Conservation (phyloP, 2,797 vertebrate genomes). For the Molossus molossus region DNA sequence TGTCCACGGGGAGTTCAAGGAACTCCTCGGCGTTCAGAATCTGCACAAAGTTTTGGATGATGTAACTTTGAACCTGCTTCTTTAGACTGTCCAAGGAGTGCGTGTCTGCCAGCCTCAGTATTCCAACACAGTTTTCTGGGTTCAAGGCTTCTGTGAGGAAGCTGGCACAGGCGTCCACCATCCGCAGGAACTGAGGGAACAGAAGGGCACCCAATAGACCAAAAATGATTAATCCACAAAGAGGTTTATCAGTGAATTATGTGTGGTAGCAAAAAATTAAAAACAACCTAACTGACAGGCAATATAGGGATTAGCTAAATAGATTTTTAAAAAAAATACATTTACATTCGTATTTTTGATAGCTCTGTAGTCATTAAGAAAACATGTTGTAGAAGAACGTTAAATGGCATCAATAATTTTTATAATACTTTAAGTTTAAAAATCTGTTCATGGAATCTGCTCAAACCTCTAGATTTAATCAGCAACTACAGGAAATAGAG, state of each 20-base stretch:
- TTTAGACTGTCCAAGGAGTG: constrained; percentile 93
- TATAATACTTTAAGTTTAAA: background rate
- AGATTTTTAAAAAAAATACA: background rate
- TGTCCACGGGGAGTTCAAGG: constrained; percentile 92
- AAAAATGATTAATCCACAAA: background rate
- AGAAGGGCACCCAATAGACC: background rate
- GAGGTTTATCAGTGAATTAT: background rate
- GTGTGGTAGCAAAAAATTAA: background rate
- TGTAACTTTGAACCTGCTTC: constrained; percentile 93
- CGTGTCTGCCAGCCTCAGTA: constrained; percentile 95
- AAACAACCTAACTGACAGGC: background rate
- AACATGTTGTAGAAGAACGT: background rate
- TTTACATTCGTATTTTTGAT: background rate
- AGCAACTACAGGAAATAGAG: background rate
- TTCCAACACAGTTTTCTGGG: constrained; percentile 96
- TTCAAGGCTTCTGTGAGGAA: constrained; percentile 95
- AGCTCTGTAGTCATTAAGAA: background rate
- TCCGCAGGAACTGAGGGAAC: constrained; percentile 93
- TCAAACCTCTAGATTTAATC: constrained; percentile 12
- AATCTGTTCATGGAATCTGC: constrained; percentile 11
- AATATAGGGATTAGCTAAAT: background rate
- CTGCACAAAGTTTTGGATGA: constrained; percentile 94
- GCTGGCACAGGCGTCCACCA: constrained; percentile 95
- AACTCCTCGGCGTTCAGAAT: constrained; percentile 94
- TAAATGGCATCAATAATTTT: constrained; percentile 11